Conservation (phyloP, 2,113 vertebrate genomes). For the Dromaius novaehollandiae region DNA sequence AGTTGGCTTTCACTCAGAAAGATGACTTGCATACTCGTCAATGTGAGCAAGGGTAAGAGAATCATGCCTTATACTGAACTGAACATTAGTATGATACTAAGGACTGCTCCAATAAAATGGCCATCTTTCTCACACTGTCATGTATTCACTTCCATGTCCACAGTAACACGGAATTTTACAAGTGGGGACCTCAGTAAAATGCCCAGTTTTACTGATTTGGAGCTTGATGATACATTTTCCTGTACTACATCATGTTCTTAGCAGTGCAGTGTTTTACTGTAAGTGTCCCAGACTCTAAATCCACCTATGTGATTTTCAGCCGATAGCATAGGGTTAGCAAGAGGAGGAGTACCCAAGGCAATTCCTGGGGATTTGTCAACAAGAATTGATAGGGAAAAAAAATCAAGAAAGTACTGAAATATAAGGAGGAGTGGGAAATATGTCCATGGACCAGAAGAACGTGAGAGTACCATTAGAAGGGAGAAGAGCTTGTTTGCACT, state of each 20-base stretch:
- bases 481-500: fast-evolving
- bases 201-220: neutral
- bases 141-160: neutral
- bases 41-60: neutral
- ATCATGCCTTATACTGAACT: neutral
- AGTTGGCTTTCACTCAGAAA: neutral
- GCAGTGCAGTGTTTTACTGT: neutral
- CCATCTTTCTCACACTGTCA: neutral
- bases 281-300: neutral
- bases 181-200: fast-evolving
- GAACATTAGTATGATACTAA: neutral
- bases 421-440: neutral
- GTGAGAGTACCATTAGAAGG: neutral
- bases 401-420: neutral
- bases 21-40: neutral
- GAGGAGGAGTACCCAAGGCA: neutral
- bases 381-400: neutral
- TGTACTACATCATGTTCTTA: neutral
- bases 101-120: neutral
- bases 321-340: neutral
- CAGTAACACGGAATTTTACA: neutral
- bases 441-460: neutral
- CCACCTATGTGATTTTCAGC: neutral
- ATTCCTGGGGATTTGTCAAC: neutral
- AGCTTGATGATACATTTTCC: neutral